A percentile compares a stretch with the other conserved stretches of the same genome.
Conservation (phyloP, 2,797 vertebrate species). For the Lutra lutra region DNA sequence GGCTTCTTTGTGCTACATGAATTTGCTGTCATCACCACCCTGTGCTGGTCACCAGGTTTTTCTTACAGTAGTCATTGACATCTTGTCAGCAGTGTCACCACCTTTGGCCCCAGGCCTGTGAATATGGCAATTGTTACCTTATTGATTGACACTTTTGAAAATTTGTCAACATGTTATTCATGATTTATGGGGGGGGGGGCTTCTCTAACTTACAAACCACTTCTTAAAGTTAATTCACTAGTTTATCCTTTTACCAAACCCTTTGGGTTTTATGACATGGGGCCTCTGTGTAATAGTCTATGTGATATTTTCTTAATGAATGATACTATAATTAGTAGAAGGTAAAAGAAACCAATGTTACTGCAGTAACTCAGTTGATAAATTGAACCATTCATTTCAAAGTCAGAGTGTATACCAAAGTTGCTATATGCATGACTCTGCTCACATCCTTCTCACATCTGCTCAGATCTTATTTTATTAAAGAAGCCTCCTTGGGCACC, state of each 20-base stretch:
- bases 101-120: conserved; percentile 54
- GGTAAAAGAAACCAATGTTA: background rate
- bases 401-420: background rate
- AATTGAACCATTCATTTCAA: background rate
- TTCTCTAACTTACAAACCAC: conserved; percentile 30
- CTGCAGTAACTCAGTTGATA: background rate
- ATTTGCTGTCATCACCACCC: conserved; percentile 59
- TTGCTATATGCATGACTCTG: background rate
- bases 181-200: background rate
- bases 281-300: background rate
- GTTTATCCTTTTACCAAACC: conserved; percentile 26
- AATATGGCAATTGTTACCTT: conserved; percentile 59
- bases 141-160: conserved; percentile 67
- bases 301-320: background rate
- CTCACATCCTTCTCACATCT: background rate
- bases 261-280: background rate
- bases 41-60: conserved; percentile 47
- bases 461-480: background rate
- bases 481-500: background rate
- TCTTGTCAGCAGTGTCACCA: conserved; percentile 52
- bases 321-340: background rate
- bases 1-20: conserved; percentile 49
- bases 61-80: conserved; percentile 55
- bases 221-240: background rate
- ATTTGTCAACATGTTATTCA: conserved; percentile 60